Base-by-base conservation (phyloP, 2,888 invertebrate species). In the Ptilodon capucinus region DNA sequence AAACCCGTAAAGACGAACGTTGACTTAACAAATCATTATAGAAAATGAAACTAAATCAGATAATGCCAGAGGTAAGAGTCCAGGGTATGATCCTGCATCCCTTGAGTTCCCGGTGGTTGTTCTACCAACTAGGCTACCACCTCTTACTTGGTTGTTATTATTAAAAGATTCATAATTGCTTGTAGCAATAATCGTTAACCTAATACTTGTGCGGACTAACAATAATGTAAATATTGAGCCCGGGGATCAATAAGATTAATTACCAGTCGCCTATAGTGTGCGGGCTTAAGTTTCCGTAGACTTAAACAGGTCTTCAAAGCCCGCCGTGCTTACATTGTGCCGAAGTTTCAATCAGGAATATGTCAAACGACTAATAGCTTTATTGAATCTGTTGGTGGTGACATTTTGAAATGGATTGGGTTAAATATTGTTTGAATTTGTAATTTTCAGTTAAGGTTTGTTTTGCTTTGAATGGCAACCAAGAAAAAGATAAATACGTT, bases 291-390 rank as follows among this genome's bases (percentile, higher is more conserved):
- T 38, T 19, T 38, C 18, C 17, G 38, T 38, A n/a, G n/a, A 38
- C 18, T n/a, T 18, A 38, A 16, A 38, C n/a, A 19, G 38, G 19
- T 38, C 7, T 19, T 38, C 38, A 38, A 38, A 38, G 38, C 18
- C 38, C 34, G 3, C 17, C 7, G 18, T 36, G 18, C 35, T 14
- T 36, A 16, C 13, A 17, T 11, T 18, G 19, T 19, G 13, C 11
- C 19, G 38, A n/a, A 38, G 13, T 19, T 38, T 19, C 38, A 21
- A 38, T 38, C 19, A 19, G 17, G 35, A 38, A 19, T 38, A 38
- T 38, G 19, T 38, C 38, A 38, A 38, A 38, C 38, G n/a, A 38
- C 19, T 38, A 38, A 38, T 38, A 13, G 38, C 38, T 11, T 38
- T 13, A 38, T 19, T 19, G 19, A 38, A 18, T 19, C 18, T 36